Percentiles rank a stretch among this genome's conserved stretches.
Evolutionary conservation across 2,888 invertebrate species (phyloP).

Genomic region (Craniophora ligustri): DNA sequence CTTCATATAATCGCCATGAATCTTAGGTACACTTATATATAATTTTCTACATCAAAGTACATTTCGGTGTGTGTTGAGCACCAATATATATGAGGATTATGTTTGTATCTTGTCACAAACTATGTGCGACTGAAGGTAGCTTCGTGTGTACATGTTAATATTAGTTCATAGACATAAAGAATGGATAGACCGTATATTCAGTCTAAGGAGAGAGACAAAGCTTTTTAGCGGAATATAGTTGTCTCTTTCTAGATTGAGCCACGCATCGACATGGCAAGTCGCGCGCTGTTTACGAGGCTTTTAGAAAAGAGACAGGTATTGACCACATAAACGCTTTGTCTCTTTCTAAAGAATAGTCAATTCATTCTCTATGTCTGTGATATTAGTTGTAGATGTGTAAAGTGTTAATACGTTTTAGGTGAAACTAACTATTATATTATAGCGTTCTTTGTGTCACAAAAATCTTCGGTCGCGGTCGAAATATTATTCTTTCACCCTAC

Average conservation of each 20-base stretch:
- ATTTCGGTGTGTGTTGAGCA: slow-evolving; percentile 33
- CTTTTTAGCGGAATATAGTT: no score
- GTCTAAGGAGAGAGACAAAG: no score
- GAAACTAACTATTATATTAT: slow-evolving; percentile 32
- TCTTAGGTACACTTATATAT: slow-evolving; percentile 33
- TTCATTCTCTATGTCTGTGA: no score
- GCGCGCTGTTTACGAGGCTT: no score
- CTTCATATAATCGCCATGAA: slow-evolving; percentile 26
- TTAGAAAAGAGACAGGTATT: no score
- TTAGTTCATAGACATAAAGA: no score
- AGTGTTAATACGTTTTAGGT: slow-evolving; percentile 46
- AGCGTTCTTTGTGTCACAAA: slow-evolving; percentile 46
- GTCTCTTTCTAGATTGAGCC: no score
- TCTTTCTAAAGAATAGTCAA: no score
- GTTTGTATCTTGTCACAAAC: slow-evolving; percentile 52
- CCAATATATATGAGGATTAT: slow-evolving; percentile 19
- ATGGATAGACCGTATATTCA: no score
- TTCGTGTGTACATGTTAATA: slow-evolving; percentile 38
- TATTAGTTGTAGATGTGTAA: slow-evolving; percentile 46
- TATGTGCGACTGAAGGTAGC: slow-evolving; percentile 44
- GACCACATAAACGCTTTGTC: no score
- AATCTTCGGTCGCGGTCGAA: slow-evolving; percentile 20
- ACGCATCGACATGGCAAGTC: no score
- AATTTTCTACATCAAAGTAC: slow-evolving; percentile 34
- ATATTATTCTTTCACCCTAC: slow-evolving; percentile 30